These are phyloP conservation scores for Melanotaenia maccullochi DNA, from an alignment of 2,797 vertebrate species.

Conservation along the genomic window DNA sequence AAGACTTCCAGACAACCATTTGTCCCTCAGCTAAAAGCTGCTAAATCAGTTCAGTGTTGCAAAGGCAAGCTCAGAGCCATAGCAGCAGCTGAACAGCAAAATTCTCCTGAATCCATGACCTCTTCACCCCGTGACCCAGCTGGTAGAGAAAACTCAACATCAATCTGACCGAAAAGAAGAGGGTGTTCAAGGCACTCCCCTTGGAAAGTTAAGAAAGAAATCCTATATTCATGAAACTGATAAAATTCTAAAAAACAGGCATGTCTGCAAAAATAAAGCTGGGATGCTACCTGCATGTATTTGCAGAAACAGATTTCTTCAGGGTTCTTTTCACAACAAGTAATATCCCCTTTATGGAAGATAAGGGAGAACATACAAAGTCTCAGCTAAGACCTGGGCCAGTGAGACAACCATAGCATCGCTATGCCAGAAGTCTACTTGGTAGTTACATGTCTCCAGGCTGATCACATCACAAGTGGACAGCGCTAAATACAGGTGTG, in stretches of 20 bases:
- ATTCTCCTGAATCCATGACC: conserved; percentile 21
- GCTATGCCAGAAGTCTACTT: not conserved
- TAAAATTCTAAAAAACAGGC: not conserved
- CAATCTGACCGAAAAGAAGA: not conserved
- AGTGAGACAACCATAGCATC: not conserved
- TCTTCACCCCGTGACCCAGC: conserved; percentile 28
- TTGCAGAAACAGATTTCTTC: not conserved
- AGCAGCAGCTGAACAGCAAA: conserved; percentile 16
- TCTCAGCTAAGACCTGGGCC: not conserved
- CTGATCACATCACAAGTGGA: not conserved
- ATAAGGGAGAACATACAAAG: not conserved
- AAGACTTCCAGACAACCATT: conserved; percentile 14
- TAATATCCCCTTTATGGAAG: not conserved
- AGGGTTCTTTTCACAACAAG: not conserved
- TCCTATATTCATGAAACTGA: not conserved
- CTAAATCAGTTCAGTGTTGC: conserved; percentile 1
- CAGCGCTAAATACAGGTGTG: not conserved
- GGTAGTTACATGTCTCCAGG: not conserved
- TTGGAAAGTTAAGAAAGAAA: not conserved
- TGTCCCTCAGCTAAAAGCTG: conserved; percentile 5
- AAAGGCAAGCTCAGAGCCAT: not conserved
- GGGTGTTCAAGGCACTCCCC: not conserved
- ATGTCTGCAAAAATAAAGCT: not conserved
- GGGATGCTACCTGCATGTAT: not conserved
- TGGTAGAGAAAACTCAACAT: conserved; percentile 18